Evolutionary conservation across 1,140 invertebrate species (phyloP), one percentile per base, ranked within the genome.

Genomic region (Hyposmocoma kahamanoa): DNA sequence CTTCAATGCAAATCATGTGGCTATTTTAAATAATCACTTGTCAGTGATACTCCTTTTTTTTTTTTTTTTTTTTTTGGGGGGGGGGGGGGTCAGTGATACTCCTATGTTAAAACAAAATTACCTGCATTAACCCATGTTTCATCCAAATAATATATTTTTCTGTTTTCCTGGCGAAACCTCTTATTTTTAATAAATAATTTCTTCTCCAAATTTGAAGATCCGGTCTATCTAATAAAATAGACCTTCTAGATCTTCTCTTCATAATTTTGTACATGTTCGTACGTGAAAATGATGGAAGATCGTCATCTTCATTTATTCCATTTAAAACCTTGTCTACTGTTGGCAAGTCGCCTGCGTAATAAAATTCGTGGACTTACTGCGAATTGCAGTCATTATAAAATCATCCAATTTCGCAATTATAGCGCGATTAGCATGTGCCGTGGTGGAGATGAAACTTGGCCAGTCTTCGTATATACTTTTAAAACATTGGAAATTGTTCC

Each of bases 111-210:
- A n/a, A n/a, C n/a, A 22, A 21, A 50, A 30, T 42, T 13, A 55
- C 53, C 53, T 47, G 24, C 47, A 22, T 55, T 50, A 15, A 55
- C 36, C 47, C 47, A 49, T 24, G 47, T 46, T 41, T 55, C 47
- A 50, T 55, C 43, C 24, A 46, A 34, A 18, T 55, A 55, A 46
- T 41, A 55, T 19, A 55, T 55, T 3, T 19, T 26, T 1, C 47
- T 22, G 32, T 49, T 49, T 32, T 45, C 9, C 22, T 44, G 11
- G 38, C 50, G 20, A 46, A 52, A 1, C 30, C 4, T 38, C 41
- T 46, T 18, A 51, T 45, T 22, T 38, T 13, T 9, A 3, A 3
- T 34, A 34, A 6, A 34, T 34, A 34, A n/a, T 6, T 34, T 6
- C 10, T 6, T 34, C 30, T 9, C 30, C 30, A 34, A n/a, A 34